A percentile compares a stretch with the other conserved stretches of the same genome.
Evolutionary conservation across 2,888 invertebrate genomes (phyloP).

Genomic region (Cataglyphis cursor): DNA sequence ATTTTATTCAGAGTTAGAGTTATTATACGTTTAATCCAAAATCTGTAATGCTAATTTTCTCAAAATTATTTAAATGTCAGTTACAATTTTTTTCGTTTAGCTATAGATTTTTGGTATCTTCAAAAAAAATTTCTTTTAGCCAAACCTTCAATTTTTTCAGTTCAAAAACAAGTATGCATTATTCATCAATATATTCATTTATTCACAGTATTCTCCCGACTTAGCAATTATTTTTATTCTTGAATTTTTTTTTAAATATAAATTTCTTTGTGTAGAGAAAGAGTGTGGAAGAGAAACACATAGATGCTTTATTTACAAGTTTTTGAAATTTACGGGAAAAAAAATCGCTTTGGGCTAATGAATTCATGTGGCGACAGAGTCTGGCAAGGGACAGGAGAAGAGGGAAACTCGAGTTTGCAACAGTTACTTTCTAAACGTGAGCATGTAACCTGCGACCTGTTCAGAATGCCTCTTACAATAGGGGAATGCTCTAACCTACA

Average conservation of each 20-base stretch:
- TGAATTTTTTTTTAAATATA: neutral
- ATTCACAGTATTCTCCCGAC: neutral
- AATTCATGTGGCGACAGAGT: slow-evolving; percentile 1
- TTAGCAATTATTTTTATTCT: neutral
- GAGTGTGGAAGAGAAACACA: neutral
- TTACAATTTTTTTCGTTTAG: no score
- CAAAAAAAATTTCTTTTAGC: neutral
- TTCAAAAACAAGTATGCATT: neutral
- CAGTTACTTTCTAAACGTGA: slow-evolving; percentile 82
- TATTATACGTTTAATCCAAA: neutral
- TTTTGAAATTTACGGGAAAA: neutral
- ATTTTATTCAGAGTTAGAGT: neutral
- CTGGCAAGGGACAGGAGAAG: neutral
- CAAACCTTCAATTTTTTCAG: neutral
- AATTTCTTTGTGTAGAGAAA: neutral
- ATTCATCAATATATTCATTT: neutral
- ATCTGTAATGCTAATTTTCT: no score
- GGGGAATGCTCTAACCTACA: slow-evolving; percentile 78
- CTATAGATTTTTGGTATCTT: neutral
- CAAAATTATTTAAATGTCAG: no score
- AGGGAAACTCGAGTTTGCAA: slow-evolving; percentile 66
- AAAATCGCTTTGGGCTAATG: neutral
- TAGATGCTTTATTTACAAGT: neutral
- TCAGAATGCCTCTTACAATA: slow-evolving; percentile 82
- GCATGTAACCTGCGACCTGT: slow-evolving; percentile 83